These are phyloP conservation scores for Melinaea menophilus DNA, from an alignment of 2,888 invertebrate genomes.

Conservation along the genomic window DNA sequence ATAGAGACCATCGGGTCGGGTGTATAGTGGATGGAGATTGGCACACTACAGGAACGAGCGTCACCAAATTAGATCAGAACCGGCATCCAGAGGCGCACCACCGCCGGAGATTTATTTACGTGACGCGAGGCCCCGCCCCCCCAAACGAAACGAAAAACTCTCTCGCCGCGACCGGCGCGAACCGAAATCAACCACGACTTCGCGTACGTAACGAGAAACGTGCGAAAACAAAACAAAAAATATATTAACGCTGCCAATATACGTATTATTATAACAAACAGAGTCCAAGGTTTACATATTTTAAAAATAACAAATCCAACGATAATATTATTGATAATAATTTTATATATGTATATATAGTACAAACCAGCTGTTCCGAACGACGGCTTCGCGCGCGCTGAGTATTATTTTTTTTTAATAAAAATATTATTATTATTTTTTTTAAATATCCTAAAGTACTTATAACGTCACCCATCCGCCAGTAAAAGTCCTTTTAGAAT, in stretches of 20 bases:
- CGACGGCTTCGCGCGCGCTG: too few species aligned
- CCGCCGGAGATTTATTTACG: slow-evolving; percentile 45
- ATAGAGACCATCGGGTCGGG: slow-evolving; percentile 13
- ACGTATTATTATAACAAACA: slow-evolving; percentile 19
- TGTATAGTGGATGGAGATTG: slow-evolving; percentile 48
- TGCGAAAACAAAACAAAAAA: slow-evolving; percentile 37
- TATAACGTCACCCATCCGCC: too few species aligned
- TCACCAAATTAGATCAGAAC: slow-evolving; percentile 74
- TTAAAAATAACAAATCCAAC: slow-evolving; percentile 3
- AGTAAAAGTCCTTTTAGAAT: too few species aligned
- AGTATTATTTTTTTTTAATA: too few species aligned
- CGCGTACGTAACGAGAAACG: slow-evolving; percentile 44
- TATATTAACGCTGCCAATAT: slow-evolving; percentile 37
- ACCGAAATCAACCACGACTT: slow-evolving; percentile 48
- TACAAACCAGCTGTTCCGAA: too few species aligned
- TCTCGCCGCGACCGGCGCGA: slow-evolving; percentile 44
- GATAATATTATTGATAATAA: not conserved
- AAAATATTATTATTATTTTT: too few species aligned
- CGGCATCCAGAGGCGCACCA: slow-evolving; percentile 40
- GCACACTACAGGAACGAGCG: slow-evolving; percentile 41
- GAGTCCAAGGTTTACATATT: slow-evolving; percentile 10
- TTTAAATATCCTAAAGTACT: too few species aligned
- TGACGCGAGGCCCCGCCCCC: slow-evolving; percentile 68
- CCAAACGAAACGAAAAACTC: slow-evolving; percentile 23
- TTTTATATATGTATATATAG: not conserved